Evolutionary conservation across 1,140 invertebrate species (phyloP).

Genomic region (Frieseomelitta varia): DNA sequence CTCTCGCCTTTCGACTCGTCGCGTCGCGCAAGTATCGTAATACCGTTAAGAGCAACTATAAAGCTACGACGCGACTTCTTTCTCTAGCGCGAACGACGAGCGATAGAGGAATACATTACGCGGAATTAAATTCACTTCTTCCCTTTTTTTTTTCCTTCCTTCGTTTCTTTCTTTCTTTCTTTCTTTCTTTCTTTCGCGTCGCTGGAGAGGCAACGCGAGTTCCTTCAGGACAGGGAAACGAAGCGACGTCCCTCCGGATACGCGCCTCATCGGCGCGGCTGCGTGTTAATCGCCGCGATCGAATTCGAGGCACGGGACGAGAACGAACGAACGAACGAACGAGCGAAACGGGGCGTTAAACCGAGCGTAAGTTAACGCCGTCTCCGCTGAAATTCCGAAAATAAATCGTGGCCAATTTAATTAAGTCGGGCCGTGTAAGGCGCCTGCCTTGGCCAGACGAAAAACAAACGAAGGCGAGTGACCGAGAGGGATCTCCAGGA

Average conservation of each 20-base stretch:
- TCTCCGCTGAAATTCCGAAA: conserved; percentile 47
- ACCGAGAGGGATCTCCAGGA: not conserved
- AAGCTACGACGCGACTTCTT: not conserved
- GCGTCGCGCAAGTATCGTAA: conserved; percentile 1
- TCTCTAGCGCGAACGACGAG: not conserved
- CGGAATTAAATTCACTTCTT: conserved; percentile 1
- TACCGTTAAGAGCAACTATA: not conserved
- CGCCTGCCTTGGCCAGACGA: not conserved
- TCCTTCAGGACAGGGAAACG: not conserved
- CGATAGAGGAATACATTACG: not conserved
- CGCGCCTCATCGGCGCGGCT: conserved; percentile 25
- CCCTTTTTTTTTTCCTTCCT: too few species aligned
- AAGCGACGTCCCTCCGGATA: not conserved
- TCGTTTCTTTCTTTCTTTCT: too few species aligned
- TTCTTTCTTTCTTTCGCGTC: not conserved
- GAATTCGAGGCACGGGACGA: not conserved
- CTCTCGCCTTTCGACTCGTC: not conserved
- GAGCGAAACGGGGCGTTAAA: conserved; percentile 50
- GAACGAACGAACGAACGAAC: conserved; percentile 32
- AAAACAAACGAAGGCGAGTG: conserved; percentile 19
- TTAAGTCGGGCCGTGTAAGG: conserved; percentile 51
- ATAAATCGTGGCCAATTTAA: conserved; percentile 66
- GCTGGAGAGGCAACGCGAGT: not conserved
- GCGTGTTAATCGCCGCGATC: conserved; percentile 43
- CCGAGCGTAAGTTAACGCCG: conserved; percentile 41